A percentile compares a stretch with the other conserved stretches of the same genome.
Evolutionary conservation across 2,888 invertebrate species (phyloP).

Genomic region (Hoplodrina blanda): DNA sequence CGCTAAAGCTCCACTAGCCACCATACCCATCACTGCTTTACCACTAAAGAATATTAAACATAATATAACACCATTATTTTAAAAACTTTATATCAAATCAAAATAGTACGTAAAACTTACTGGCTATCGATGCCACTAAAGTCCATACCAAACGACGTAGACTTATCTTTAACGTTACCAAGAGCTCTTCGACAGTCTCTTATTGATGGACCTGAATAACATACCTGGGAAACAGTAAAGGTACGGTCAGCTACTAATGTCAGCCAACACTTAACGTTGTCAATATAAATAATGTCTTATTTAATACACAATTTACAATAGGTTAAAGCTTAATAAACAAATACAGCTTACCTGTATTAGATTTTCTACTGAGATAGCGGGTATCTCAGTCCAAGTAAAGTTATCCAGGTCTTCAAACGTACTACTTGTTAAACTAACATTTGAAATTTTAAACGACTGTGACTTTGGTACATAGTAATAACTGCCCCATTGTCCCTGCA

Average conservation of each 20-base stretch:
- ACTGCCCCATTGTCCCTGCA: conserved; percentile 23
- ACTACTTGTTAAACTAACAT: background rate
- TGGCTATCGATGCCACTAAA: conserved; percentile 21
- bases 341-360: background rate
- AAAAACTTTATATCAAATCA: too few relatives aligned
- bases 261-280: too few relatives aligned
- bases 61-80: too few relatives aligned
- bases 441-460: background rate
- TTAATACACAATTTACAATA: too few relatives aligned
- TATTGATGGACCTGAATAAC: conserved; percentile 14
- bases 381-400: conserved; percentile 9
- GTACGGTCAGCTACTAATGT: too few relatives aligned
- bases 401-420: background rate
- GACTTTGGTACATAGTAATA: conserved; percentile 1
- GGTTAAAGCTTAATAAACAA: too few relatives aligned
- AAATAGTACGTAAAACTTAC: conserved; percentile 2
- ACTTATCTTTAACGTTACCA: background rate
- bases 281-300: too few relatives aligned
- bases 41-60: background rate
- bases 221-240: background rate
- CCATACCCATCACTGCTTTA: conserved; percentile 12
- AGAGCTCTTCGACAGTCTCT: conserved; percentile 9
- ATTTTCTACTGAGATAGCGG: background rate
- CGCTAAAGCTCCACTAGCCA: background rate
- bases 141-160: conserved; percentile 4